Conservation (phyloP, 2,113 vertebrate genomes). For the Leiothrix lutea region DNA sequence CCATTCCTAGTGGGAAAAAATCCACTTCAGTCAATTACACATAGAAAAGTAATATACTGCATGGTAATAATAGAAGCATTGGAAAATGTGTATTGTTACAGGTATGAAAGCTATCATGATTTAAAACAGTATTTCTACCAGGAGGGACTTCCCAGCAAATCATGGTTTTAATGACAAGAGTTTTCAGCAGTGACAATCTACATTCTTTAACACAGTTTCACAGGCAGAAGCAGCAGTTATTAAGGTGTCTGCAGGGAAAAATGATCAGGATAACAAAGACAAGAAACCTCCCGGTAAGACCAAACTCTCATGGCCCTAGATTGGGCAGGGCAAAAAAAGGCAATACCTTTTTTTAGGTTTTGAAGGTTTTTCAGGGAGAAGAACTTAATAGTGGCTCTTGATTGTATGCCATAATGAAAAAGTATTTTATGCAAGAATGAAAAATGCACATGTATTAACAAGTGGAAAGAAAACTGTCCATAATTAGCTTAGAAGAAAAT, state of each 20-base stretch:
- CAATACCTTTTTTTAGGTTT: no score
- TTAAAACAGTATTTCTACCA: not conserved
- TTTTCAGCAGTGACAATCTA: not conserved
- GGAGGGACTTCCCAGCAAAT: not conserved
- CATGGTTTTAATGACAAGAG: not conserved
- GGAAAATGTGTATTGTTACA: not conserved
- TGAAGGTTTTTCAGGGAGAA: no score
- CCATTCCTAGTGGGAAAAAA: constrained; percentile 75
- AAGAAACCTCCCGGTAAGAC: not conserved
- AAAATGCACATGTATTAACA: not conserved
- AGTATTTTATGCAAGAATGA: not conserved
- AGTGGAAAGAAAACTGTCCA: not conserved
- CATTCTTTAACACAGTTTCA: not conserved
- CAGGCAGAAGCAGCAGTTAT: not conserved
- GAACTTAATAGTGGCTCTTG: no score
- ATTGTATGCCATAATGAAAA: no score
- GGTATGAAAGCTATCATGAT: not conserved
- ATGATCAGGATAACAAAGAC: not conserved
- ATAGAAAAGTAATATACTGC: not conserved
- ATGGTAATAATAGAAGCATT: not conserved
- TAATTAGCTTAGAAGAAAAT: not conserved
- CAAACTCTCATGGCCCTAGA: not conserved
- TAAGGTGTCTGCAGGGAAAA: not conserved
- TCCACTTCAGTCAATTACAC: not conserved
- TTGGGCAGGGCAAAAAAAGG: no score